Evolutionary conservation across 2,113 vertebrate species (phyloP).

Genomic region (Pangasianodon gigas): DNA sequence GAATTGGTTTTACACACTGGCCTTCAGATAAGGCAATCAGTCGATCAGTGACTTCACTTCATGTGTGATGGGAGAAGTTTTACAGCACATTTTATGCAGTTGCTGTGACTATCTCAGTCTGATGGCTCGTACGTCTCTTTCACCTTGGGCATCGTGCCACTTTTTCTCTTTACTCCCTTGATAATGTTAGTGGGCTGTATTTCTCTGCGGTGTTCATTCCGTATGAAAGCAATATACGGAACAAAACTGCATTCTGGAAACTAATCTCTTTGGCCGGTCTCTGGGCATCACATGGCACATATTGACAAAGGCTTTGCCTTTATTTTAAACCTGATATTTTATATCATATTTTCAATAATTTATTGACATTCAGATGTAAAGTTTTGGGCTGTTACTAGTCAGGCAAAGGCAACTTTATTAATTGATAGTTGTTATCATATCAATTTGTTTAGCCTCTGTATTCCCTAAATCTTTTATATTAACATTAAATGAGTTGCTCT

Average conservation of each 20-base stretch:
- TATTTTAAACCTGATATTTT: not conserved
- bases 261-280: not conserved
- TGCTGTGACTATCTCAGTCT: conserved; percentile 11
- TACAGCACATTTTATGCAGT: not conserved
- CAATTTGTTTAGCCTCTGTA: not conserved
- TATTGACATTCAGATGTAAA: not conserved
- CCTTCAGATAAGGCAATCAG: conserved; percentile 36
- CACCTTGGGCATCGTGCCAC: conserved; percentile 18
- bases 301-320: not conserved
- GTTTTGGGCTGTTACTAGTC: not conserved
- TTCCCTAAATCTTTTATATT: not conserved
- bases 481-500: not conserved
- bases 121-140: conserved; percentile 1
- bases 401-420: not conserved
- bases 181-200: conserved; percentile 11
- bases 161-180: conserved; percentile 17
- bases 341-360: not conserved
- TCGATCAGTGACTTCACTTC: conserved; percentile 25
- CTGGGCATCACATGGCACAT: not conserved
- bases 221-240: not conserved
- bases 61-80: conserved; percentile 7
- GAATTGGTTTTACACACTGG: conserved; percentile 34
- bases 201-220: conserved; percentile 1
- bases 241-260: not conserved
- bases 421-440: not conserved